Conservation (phyloP, 2,797 vertebrate species). For the Pseudochromis fuscus region DNA sequence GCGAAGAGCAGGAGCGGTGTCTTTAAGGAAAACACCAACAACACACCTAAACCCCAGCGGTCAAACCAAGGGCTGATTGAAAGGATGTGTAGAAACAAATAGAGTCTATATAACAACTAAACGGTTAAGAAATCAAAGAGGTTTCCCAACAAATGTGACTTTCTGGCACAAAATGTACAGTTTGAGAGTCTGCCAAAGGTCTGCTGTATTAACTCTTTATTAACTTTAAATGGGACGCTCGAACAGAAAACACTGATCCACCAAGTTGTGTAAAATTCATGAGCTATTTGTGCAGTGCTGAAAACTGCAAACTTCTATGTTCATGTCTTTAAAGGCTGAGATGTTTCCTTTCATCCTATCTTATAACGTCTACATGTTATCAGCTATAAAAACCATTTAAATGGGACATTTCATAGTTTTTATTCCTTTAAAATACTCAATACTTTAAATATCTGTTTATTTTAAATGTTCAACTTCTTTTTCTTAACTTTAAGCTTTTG, state of each 20-base stretch:
- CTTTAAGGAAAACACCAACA: no score
- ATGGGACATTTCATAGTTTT: no score
- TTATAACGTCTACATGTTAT: no score
- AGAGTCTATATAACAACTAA: neutral
- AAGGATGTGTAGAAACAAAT: neutral
- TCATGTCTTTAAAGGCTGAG: neutral
- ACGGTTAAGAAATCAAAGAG: neutral
- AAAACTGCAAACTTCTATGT: no score
- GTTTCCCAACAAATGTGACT: neutral
- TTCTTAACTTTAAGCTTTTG: no score
- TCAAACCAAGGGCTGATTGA: neutral
- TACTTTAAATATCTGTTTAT: no score
- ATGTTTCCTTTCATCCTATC: conserved; percentile 13
- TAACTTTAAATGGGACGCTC: neutral
- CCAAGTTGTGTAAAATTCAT: neutral
- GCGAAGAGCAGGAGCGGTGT: no score
- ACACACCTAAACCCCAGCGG: no score
- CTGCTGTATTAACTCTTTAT: neutral
- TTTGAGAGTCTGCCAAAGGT: neutral
- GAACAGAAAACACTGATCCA: neutral
- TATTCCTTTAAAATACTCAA: no score
- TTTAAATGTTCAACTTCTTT: no score
- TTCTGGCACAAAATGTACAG: neutral
- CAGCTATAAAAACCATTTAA: no score
- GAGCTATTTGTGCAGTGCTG: neutral